Evolutionary conservation across 2,888 invertebrate genomes (phyloP).

Genomic region (Eulithis prunata): DNA sequence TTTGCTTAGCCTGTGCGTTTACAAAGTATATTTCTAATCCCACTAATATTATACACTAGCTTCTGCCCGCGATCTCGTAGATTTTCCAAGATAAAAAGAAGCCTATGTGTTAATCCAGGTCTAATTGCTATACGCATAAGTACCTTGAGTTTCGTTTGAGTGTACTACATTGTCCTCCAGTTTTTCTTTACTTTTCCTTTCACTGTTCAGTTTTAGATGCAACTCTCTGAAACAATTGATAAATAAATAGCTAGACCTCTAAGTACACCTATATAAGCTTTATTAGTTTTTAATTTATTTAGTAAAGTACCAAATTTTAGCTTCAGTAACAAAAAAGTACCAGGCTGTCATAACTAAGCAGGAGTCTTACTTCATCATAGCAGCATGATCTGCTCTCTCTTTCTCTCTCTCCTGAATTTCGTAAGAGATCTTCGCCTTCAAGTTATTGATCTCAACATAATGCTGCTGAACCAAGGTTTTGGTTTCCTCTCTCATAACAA

Average conservation of each 20-base stretch:
- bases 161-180: slow-evolving; percentile 84
- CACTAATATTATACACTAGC: too few relatives aligned
- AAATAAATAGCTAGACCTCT: neutral
- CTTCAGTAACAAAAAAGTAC: neutral
- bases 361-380: slow-evolving; percentile 87
- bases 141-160: slow-evolving; percentile 69
- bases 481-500: slow-evolving; percentile 84
- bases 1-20: neutral
- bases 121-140: neutral
- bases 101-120: too few relatives aligned
- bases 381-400: slow-evolving; percentile 90
- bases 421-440: slow-evolving; percentile 89
- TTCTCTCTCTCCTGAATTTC: slow-evolving; percentile 93
- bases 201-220: slow-evolving; percentile 89
- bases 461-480: slow-evolving; percentile 84
- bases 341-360: neutral
- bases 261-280: too few relatives aligned
- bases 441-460: slow-evolving; percentile 85
- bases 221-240: slow-evolving; percentile 85
- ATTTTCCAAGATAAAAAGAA: too few relatives aligned
- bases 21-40: too few relatives aligned
- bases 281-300: too few relatives aligned
- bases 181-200: slow-evolving; percentile 89
- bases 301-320: neutral
- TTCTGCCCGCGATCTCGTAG: too few relatives aligned